These are phyloP conservation scores for Solea senegalensis DNA, from an alignment of 2,113 vertebrate genomes.

Conservation along the genomic window DNA sequence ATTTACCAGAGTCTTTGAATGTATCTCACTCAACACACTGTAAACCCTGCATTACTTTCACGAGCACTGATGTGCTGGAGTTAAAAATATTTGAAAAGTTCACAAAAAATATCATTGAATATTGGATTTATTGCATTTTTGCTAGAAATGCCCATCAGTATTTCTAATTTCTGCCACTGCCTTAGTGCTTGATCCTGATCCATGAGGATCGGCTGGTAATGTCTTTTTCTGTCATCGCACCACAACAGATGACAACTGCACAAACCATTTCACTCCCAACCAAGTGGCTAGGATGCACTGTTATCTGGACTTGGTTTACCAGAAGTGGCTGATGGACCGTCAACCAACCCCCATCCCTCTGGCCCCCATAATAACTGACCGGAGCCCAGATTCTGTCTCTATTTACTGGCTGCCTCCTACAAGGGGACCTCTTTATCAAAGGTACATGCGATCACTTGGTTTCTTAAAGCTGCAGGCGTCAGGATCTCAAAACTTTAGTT, in stretches of 20 bases:
- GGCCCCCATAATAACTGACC: constrained; percentile 86
- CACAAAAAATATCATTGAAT: too few relatives aligned
- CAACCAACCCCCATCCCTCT: constrained; percentile 87
- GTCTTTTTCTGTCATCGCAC: constrained; percentile 1
- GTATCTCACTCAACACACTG: too few relatives aligned
- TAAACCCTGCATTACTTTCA: too few relatives aligned
- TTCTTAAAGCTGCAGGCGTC: neutral
- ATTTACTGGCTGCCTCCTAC: constrained; percentile 92
- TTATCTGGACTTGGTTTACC: constrained; percentile 94
- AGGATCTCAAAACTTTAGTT: too few relatives aligned
- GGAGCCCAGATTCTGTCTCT: constrained; percentile 85
- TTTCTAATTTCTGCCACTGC: neutral
- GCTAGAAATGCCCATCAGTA: too few relatives aligned
- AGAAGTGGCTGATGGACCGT: constrained; percentile 85
- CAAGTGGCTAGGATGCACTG: constrained; percentile 98
- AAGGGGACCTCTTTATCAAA: constrained; percentile 88
- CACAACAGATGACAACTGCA: constrained; percentile 92
- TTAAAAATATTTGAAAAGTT: too few relatives aligned
- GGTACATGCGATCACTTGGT: constrained; percentile 72
- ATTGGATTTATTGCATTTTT: too few relatives aligned
- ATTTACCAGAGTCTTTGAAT: too few relatives aligned
- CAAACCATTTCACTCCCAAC: constrained; percentile 96
- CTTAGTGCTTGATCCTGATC: constrained; percentile 6
- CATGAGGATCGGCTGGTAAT: neutral
- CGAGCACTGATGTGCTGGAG: too few relatives aligned